phyloP scores from a whole-genome alignment of 2,797 vertebrate species.

The Trematomus bernacchii region DNA sequence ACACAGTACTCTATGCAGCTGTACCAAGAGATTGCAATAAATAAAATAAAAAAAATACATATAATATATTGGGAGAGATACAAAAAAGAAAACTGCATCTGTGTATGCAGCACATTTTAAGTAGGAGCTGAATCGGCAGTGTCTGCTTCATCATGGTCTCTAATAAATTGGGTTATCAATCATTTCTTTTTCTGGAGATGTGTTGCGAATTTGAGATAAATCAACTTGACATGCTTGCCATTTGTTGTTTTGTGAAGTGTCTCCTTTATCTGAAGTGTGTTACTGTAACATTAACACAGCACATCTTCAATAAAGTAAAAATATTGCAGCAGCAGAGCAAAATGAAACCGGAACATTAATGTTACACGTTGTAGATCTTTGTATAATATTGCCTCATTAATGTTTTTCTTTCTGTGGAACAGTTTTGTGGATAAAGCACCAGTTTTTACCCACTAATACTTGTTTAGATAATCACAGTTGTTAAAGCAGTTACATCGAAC shows the following conservation, averaged over 20 bases:
- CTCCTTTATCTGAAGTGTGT: conserved; percentile 9
- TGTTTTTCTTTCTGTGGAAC: conserved; percentile 41
- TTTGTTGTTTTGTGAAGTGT: conserved; percentile 23
- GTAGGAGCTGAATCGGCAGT: conserved; percentile 13
- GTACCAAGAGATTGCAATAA: conserved; percentile 61
- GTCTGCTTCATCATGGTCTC: conserved; percentile 29
- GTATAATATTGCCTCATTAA: conserved; percentile 17
- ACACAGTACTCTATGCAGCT: conserved; percentile 25
- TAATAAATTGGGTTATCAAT: neutral
- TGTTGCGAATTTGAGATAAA: conserved; percentile 15
- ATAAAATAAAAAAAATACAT: conserved; percentile 54
- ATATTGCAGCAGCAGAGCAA: conserved; percentile 24
- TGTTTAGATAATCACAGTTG: conserved; percentile 33
- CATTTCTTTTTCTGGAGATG: conserved; percentile 22
- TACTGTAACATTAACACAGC: conserved; percentile 18
- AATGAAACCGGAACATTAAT: conserved; percentile 18
- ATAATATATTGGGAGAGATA: conserved; percentile 16
- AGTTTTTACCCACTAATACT: conserved; percentile 30
- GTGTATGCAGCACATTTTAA: conserved; percentile 23
- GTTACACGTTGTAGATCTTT: neutral
- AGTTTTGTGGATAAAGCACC: conserved; percentile 24
- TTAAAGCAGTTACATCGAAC: conserved; percentile 14
- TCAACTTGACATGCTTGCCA: conserved; percentile 7
- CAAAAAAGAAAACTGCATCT: conserved; percentile 29
- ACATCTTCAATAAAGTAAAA: conserved; percentile 21